Base-by-base conservation (phyloP, 2,888 invertebrate species). In the Pilophorus perplexus region DNA sequence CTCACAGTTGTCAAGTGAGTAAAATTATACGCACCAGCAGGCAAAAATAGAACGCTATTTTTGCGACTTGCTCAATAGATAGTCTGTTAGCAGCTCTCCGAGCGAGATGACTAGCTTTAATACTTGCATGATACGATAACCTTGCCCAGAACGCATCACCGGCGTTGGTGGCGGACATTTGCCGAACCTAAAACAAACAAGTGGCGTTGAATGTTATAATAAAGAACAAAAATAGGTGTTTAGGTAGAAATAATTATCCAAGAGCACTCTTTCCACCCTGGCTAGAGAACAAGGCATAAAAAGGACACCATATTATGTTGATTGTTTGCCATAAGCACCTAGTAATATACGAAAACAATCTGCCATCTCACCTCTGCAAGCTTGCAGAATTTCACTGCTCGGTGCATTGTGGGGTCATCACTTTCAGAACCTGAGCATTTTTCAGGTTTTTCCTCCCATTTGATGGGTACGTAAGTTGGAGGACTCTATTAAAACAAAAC, bases 61-160 rank as follows among this genome's bases (percentile, higher is more conserved):
- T 88, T 25, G 92, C 88, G 14, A 90, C 87, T 0, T 84, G 75
- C 4, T 80, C 76, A 1, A 90, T 83, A 38, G 89, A 86, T 68
- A 91, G 83, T 74, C 88, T 88, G 71, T 85, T 88, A 38, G 89
- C 88, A 68, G 87, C 85, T 66, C 88, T 80, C 72, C 86, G 83
- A 2, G 89, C 87, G 71, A 86, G 82, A 76, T 90, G 90, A 20
- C 88, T 86, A 60, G 93, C 93, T 68, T 93, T 83, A 70, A 93
- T 78, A 67, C 91, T 93, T 6, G 95, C 95, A 71, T 91, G 86
- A 82, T 96, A 97, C n/a, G 96, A 95, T 69, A 97, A 81, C 55
- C 97, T 84, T 2, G 97, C 93, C 74, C 95, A 81, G 70, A 93
- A 79, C 8, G 97, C 97, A 75, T 96, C 97, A 44, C 91, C 90